These are phyloP conservation scores for Drosophila robusta DNA, from an alignment of 2,888 invertebrate species.

Conservation along the genomic window DNA sequence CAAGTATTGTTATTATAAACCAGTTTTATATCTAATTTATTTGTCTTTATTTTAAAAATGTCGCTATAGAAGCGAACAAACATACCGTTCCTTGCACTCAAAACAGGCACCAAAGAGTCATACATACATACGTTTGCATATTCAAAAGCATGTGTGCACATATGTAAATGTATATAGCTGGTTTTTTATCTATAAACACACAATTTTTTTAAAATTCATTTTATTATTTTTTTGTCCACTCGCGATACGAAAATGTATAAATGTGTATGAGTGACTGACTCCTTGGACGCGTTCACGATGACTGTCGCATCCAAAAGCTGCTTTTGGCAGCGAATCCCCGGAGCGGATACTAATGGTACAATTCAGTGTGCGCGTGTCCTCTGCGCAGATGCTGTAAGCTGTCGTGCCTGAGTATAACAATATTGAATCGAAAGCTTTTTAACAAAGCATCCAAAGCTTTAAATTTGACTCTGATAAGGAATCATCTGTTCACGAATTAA, in stretches of 20 bases:
- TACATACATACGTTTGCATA: slow-evolving; percentile 22
- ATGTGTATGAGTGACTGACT: slow-evolving; percentile 54
- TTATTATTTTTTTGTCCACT: slow-evolving; percentile 6
- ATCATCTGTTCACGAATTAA: slow-evolving; percentile 43
- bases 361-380: slow-evolving; percentile 29
- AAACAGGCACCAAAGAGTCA: slow-evolving; percentile 21
- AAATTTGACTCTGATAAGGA: slow-evolving; percentile 40
- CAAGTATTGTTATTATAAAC: slow-evolving; percentile 5
- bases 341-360: slow-evolving; percentile 43
- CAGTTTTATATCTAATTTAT: slow-evolving; percentile 1
- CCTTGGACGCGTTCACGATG: slow-evolving; percentile 64
- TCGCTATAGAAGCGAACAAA: slow-evolving; percentile 6
- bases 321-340: slow-evolving; percentile 43
- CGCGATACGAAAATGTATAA: slow-evolving; percentile 33
- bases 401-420: slow-evolving; percentile 44
- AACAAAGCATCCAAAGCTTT: slow-evolving; percentile 15
- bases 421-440: slow-evolving; percentile 33
- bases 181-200: slow-evolving; percentile 49
- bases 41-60: background rate
- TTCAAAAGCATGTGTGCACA: slow-evolving; percentile 11
- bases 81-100: slow-evolving; percentile 12
- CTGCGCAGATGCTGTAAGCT: slow-evolving; percentile 52
- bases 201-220: slow-evolving; percentile 46
- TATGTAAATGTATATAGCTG: slow-evolving; percentile 21
- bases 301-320: slow-evolving; percentile 53